These are phyloP conservation scores for Rhinatrema bivittatum DNA, from an alignment of 2,797 vertebrate species.

Conservation along the genomic window DNA sequence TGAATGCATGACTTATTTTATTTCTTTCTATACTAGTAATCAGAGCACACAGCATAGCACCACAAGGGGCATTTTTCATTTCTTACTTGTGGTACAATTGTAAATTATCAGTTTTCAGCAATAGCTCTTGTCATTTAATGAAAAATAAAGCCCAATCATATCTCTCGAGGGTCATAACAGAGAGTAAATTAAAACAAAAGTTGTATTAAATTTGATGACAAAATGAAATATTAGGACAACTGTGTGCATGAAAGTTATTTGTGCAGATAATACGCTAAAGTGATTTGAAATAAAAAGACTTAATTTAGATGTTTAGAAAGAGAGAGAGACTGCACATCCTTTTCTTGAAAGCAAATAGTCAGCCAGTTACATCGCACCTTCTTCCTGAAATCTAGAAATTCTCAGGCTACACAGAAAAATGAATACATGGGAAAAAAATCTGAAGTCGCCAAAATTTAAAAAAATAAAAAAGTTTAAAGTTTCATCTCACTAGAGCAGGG, in stretches of 20 bases:
- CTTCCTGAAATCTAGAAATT: constrained; percentile 15
- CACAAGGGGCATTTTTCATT: constrained; percentile 54
- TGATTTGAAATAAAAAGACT: constrained; percentile 15
- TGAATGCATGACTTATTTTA: constrained; percentile 53
- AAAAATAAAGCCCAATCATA: constrained; percentile 46
- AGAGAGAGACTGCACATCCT: constrained; percentile 21
- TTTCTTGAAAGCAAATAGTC: constrained; percentile 20
- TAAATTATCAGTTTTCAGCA: constrained; percentile 51
- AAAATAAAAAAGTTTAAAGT: no score
- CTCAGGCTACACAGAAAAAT: no score
- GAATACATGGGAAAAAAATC: no score
- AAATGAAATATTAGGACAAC: constrained; percentile 25
- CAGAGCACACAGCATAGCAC: constrained; percentile 51
- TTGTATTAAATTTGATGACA: constrained; percentile 38
- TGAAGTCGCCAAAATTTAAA: no score
- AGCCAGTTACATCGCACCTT: constrained; percentile 14
- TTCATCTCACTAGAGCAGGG: no score
- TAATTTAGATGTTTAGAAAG: constrained; percentile 28
- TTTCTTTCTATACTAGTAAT: constrained; percentile 52
- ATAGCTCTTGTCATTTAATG: constrained; percentile 56
- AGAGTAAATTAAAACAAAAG: constrained; percentile 45
- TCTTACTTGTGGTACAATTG: constrained; percentile 19
- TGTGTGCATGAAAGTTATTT: constrained; percentile 24
- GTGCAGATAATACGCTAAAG: constrained; percentile 10
- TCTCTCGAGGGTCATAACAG: constrained; percentile 31